Evolutionary conservation across 1,140 invertebrate genomes (phyloP).

Genomic region (Globodera rostochiensis): DNA sequence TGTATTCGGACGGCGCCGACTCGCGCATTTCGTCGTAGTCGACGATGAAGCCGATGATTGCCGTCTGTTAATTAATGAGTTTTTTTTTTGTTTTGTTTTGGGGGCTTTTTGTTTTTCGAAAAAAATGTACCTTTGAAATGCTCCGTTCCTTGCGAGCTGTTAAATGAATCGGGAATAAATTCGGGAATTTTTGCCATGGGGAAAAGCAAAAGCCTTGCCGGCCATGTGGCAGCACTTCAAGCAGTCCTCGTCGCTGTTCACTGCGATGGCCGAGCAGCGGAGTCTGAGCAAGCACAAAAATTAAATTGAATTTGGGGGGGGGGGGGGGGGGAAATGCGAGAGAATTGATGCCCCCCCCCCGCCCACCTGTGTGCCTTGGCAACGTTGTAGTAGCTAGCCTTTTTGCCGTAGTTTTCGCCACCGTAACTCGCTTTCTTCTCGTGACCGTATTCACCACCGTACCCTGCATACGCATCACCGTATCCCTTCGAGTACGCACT

Average conservation of each 20-base stretch:
- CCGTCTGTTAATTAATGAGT: not conserved
- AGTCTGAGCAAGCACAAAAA: constrained; percentile 14
- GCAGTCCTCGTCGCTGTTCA: constrained; percentile 32
- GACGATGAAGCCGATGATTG: constrained; percentile 29
- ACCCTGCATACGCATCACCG: not conserved
- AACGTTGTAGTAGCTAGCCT: not conserved
- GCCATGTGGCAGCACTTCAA: constrained; percentile 35
- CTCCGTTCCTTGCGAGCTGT: constrained; percentile 18
- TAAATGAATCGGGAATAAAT: not conserved
- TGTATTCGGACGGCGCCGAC: not conserved
- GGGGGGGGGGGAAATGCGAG: not conserved
- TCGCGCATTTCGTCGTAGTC: constrained; percentile 28
- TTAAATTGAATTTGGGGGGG: not conserved
- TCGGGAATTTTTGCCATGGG: not conserved
- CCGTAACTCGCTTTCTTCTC: not conserved
- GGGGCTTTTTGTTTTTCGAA: not conserved
- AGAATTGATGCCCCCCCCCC: not conserved
- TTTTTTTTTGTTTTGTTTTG: not conserved
- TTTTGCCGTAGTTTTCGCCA: constrained; percentile 1
- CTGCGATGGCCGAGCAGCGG: constrained; percentile 36
- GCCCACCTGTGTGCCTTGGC: constrained; percentile 25
- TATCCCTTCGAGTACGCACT: not conserved
- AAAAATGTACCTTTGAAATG: constrained; percentile 9
- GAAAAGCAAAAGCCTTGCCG: not conserved
- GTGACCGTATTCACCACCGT: not conserved